phyloP scores from a whole-genome alignment of 2,797 vertebrate genomes.

The Melanotaenia boesemani region DNA sequence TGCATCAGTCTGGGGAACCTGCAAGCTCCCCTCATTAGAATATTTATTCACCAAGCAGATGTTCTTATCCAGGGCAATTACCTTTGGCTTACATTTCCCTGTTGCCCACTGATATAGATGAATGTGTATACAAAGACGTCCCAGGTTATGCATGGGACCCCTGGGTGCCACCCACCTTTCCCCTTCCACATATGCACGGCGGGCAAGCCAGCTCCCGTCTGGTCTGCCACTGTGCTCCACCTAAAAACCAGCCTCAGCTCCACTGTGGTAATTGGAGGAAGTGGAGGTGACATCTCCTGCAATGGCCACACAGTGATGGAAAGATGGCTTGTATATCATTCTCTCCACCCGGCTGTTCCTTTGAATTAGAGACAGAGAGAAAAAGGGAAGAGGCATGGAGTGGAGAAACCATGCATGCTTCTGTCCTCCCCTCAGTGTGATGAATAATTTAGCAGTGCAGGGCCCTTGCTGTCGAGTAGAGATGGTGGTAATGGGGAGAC shows the following conservation, averaged over 20 bases:
- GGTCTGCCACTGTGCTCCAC: slow-evolving; percentile 26
- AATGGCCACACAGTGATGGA: slow-evolving; percentile 59
- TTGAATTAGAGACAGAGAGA: slow-evolving; percentile 68
- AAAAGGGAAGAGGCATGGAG: slow-evolving; percentile 62
- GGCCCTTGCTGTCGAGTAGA: slow-evolving; percentile 74
- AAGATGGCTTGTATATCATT: slow-evolving; percentile 69
- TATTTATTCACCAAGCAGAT: slow-evolving; percentile 86
- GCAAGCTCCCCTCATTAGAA: slow-evolving; percentile 81
- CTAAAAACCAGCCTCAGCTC: slow-evolving; percentile 38
- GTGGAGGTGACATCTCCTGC: slow-evolving; percentile 55
- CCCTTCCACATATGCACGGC: slow-evolving; percentile 17
- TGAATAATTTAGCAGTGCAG: slow-evolving; percentile 83
- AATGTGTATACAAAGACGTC: slow-evolving; percentile 75
- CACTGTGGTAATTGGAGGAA: slow-evolving; percentile 64
- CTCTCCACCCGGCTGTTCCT: slow-evolving; percentile 73
- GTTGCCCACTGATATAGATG: slow-evolving; percentile 78
- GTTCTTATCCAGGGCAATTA: slow-evolving; percentile 85
- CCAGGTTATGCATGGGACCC: slow-evolving; percentile 71
- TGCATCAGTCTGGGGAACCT: slow-evolving; percentile 74
- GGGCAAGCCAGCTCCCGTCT: slow-evolving; percentile 35
- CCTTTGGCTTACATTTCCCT: slow-evolving; percentile 83
- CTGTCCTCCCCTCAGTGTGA: slow-evolving; percentile 73
- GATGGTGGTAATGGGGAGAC: slow-evolving; percentile 77
- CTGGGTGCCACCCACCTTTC: slow-evolving; percentile 65
- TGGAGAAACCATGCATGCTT: slow-evolving; percentile 69